A percentile compares a stretch with the other conserved stretches of the same genome.
Evolutionary conservation across 2,113 vertebrate species (phyloP).

Genomic region (Prochilodus magdalenae): DNA sequence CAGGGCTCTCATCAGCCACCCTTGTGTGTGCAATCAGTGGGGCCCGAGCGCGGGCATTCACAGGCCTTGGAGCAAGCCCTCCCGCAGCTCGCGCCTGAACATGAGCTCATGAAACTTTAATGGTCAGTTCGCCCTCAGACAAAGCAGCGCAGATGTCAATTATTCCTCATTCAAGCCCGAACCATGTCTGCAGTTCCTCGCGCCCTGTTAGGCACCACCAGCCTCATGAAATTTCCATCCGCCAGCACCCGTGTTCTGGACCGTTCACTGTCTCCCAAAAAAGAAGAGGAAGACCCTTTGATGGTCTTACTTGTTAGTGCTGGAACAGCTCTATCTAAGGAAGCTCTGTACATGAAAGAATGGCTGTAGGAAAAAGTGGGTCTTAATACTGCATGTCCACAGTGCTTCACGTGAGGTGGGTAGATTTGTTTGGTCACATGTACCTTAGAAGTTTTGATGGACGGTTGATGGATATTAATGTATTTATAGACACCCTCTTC

Average conservation of each 20-base stretch:
- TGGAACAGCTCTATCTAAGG: background rate
- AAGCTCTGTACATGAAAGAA: background rate
- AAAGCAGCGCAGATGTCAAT: conserved; percentile 22
- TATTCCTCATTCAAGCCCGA: conserved; percentile 7
- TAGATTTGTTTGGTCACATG: too few relatives aligned
- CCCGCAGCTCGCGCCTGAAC: background rate
- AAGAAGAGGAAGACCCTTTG: background rate
- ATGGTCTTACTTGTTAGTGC: background rate
- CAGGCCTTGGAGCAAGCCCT: background rate
- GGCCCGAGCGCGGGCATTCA: background rate
- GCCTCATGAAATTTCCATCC: background rate
- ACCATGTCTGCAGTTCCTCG: background rate
- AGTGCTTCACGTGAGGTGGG: too few relatives aligned
- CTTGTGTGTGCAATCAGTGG: conserved; percentile 51
- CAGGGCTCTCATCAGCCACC: conserved; percentile 39
- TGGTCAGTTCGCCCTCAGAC: conserved; percentile 19
- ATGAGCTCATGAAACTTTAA: conserved; percentile 34
- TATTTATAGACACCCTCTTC: too few relatives aligned
- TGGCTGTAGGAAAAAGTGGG: too few relatives aligned
- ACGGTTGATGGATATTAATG: too few relatives aligned
- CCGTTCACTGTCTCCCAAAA: background rate
- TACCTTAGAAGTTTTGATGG: too few relatives aligned
- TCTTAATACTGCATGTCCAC: too few relatives aligned
- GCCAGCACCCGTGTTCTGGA: background rate
- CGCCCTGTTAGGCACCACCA: background rate